A percentile compares a stretch with the other conserved stretches of the same genome.
These are phyloP conservation scores for Ecdyonurus torrentis DNA, from an alignment of 2,888 invertebrate species.

Conservation along the genomic window DNA sequence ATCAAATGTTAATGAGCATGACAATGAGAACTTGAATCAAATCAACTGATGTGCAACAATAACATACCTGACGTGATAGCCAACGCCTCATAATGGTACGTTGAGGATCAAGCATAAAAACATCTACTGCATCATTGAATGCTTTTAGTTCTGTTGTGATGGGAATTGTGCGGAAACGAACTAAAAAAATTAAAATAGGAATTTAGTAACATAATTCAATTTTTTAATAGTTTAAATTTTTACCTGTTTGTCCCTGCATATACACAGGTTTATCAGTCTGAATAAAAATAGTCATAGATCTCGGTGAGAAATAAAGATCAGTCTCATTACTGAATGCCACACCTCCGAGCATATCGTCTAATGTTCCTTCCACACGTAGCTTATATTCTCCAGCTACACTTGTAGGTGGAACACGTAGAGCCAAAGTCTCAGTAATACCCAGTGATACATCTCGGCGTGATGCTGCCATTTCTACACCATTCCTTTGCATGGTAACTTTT, in stretches of 20 bases:
- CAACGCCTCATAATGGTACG: slow-evolving; percentile 78
- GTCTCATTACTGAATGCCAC: slow-evolving; percentile 84
- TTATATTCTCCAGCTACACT: slow-evolving; percentile 71
- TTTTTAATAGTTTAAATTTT: slow-evolving; percentile 14
- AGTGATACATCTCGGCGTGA: slow-evolving; percentile 67
- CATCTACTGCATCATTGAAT: slow-evolving; percentile 78
- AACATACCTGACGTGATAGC: slow-evolving; percentile 67
- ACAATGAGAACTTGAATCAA: too few species aligned
- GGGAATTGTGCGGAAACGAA: slow-evolving; percentile 79
- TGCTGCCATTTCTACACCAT: slow-evolving; percentile 77
- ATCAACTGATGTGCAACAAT: too few species aligned
- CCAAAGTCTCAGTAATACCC: slow-evolving; percentile 74
- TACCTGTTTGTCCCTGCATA: slow-evolving; percentile 75
- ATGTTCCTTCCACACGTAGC: slow-evolving; percentile 64
- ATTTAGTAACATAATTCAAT: neutral
- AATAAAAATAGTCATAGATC: slow-evolving; percentile 90
- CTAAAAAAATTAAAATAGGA: slow-evolving; percentile 25
- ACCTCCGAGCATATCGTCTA: slow-evolving; percentile 64
- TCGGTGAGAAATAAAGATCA: slow-evolving; percentile 61
- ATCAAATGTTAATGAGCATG: neutral
- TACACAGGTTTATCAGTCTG: slow-evolving; percentile 91
- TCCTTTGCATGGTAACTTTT: slow-evolving; percentile 72
- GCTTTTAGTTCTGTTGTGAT: slow-evolving; percentile 84
- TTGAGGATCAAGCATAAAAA: slow-evolving; percentile 80
- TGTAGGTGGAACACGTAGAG: slow-evolving; percentile 73